Conservation (phyloP, 2,888 invertebrate genomes). For the Adelphocoris suturalis region DNA sequence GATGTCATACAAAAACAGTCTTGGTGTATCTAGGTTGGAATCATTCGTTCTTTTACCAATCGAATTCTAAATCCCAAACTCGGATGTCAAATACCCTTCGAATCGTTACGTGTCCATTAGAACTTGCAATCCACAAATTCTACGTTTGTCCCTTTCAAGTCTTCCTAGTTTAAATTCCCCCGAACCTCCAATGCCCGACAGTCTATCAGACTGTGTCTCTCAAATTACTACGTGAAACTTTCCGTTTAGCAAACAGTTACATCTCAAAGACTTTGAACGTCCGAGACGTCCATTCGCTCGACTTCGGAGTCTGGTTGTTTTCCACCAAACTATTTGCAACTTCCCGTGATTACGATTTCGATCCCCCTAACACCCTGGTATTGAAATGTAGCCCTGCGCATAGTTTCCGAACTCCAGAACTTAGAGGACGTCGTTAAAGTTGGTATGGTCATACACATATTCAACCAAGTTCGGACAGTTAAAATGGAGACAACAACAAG, state of each 20-base stretch:
- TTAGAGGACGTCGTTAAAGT: too few species aligned
- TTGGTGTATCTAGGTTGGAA: too few species aligned
- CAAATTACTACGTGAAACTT: neutral
- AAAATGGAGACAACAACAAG: too few species aligned
- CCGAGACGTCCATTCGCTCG: neutral
- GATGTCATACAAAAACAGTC: too few species aligned
- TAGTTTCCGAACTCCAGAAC: neutral
- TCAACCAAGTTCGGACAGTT: too few species aligned
- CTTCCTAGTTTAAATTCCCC: neutral
- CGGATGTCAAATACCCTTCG: neutral
- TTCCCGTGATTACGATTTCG: neutral
- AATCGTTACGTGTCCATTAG: neutral
- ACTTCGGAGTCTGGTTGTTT: neutral
- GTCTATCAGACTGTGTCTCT: neutral
- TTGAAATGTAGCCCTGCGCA: neutral
- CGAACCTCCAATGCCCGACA: neutral
- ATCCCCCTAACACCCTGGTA: neutral
- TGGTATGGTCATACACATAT: too few species aligned
- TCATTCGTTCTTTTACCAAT: neutral
- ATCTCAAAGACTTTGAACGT: neutral
- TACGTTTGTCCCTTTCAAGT: neutral
- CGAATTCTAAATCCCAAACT: neutral
- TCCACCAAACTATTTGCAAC: neutral
- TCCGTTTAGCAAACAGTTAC: constrained; percentile 5
- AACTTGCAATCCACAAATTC: neutral